Conservation (phyloP, 1,140 invertebrate species). For the Planococcus citri region DNA sequence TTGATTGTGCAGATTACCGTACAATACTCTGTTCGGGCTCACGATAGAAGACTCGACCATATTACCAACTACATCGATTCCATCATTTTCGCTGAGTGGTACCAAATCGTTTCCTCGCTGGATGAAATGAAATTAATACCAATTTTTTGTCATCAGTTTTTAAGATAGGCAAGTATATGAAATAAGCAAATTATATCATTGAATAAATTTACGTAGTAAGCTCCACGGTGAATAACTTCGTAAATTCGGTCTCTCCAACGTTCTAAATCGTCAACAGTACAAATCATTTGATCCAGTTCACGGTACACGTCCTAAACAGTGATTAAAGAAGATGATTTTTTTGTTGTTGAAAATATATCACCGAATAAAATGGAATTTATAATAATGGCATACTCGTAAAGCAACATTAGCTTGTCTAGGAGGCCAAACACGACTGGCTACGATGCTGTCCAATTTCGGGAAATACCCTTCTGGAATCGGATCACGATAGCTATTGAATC, state of each 20-base stretch:
- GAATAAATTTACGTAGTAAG: slow-evolving; percentile 33
- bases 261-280: slow-evolving; percentile 54
- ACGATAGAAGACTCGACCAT: slow-evolving; percentile 60
- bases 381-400: slow-evolving; percentile 37
- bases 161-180: too few species aligned
- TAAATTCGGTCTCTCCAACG: slow-evolving; percentile 60
- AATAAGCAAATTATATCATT: too few species aligned
- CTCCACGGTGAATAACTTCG: slow-evolving; percentile 56
- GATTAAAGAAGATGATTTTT: too few species aligned
- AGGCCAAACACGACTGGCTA: slow-evolving; percentile 49
- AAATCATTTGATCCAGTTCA: slow-evolving; percentile 47
- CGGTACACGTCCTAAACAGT: slow-evolving; percentile 48
- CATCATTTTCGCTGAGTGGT: slow-evolving; percentile 47
- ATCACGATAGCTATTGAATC: slow-evolving; percentile 45
- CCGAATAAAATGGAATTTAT: too few species aligned
- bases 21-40: slow-evolving; percentile 51
- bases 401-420: slow-evolving; percentile 43
- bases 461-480: slow-evolving; percentile 56
- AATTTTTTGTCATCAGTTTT: too few species aligned
- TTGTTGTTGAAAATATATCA: too few species aligned
- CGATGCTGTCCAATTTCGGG: slow-evolving; percentile 53
- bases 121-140: too few species aligned
- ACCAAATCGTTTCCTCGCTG: slow-evolving; percentile 29
- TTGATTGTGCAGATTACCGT: slow-evolving; percentile 63
- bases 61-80: slow-evolving; percentile 68